These are phyloP conservation scores for Drosophila birchii DNA, from an alignment of 2,888 invertebrate genomes.

Conservation along the genomic window DNA sequence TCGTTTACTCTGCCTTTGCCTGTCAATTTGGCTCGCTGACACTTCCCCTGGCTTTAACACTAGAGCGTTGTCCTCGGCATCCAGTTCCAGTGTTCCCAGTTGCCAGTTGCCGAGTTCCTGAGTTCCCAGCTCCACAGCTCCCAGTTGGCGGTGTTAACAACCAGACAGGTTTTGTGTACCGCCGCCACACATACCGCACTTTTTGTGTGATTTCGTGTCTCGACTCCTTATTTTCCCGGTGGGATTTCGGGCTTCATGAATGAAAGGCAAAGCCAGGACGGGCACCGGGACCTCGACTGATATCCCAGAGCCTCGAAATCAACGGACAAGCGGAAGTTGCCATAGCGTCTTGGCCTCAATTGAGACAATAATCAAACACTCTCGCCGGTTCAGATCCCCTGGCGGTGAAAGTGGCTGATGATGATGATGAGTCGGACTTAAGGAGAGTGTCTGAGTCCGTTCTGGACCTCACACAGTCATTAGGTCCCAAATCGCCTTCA, in stretches of 20 bases:
- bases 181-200: constrained; percentile 56
- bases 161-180: constrained; percentile 61
- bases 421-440: constrained; percentile 4
- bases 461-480: constrained; percentile 45
- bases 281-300: constrained; percentile 4
- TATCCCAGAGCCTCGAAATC: constrained; percentile 50
- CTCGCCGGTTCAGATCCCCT: constrained; percentile 30
- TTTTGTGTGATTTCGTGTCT: constrained; percentile 52
- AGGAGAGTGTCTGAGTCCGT: constrained; percentile 28
- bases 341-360: constrained; percentile 55
- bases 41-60: constrained; percentile 60
- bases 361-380: constrained; percentile 65
- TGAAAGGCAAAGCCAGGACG: constrained; percentile 64
- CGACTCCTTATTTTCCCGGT: constrained; percentile 73
- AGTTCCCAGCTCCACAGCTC: constrained; percentile 10
- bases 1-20: constrained; percentile 72
- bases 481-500: constrained; percentile 40
- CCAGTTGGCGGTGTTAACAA: constrained; percentile 50
- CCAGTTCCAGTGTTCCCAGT: constrained; percentile 2
- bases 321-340: constrained; percentile 76
- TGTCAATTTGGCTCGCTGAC: constrained; percentile 80
- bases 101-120: background rate
- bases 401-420: constrained; percentile 32
- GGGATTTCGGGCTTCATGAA: constrained; percentile 76
- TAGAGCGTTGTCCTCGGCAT: constrained; percentile 30